These are phyloP conservation scores for Rhinatrema bivittatum DNA, from an alignment of 2,797 vertebrate species.

Conservation along the genomic window DNA sequence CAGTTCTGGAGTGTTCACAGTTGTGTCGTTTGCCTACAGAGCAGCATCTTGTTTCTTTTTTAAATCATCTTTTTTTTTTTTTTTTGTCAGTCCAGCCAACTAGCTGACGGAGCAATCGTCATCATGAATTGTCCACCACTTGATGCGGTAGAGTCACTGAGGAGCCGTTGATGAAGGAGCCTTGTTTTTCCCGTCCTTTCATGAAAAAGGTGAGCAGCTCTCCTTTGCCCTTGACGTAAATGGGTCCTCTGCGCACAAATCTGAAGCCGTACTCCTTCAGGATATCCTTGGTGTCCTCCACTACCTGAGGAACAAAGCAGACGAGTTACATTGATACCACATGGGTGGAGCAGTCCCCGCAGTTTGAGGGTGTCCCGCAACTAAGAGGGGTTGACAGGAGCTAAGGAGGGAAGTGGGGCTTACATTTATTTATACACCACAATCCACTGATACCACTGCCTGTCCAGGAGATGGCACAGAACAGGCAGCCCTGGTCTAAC, in stretches of 20 bases:
- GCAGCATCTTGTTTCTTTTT: not conserved
- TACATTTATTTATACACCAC: too few relatives aligned
- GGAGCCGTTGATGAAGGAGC: constrained; percentile 49
- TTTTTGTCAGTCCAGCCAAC: too few relatives aligned
- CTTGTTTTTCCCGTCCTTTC: constrained; percentile 81
- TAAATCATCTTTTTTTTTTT: not conserved
- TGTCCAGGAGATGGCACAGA: too few relatives aligned
- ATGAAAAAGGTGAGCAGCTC: constrained; percentile 90
- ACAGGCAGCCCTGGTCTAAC: too few relatives aligned
- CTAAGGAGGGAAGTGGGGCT: too few relatives aligned
- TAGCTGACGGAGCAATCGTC: not conserved
- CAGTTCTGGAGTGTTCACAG: not conserved
- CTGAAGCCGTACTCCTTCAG: constrained; percentile 86
- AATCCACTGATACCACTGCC: too few relatives aligned
- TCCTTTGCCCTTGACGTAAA: constrained; percentile 92
- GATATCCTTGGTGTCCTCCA: constrained; percentile 83
- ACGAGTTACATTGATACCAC: not conserved
- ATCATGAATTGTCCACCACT: constrained; percentile 82
- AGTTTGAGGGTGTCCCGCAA: too few relatives aligned
- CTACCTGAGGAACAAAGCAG: constrained; percentile 63
- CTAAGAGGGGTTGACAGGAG: too few relatives aligned
- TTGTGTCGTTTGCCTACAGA: not conserved
- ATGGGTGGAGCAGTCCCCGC: too few relatives aligned
- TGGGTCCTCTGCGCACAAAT: constrained; percentile 81
- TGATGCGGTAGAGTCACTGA: constrained; percentile 79